Percentiles rank a stretch among this genome's conserved stretches.
These are phyloP conservation scores for Tineola bisselliella DNA, from an alignment of 2,888 invertebrate genomes.

Conservation along the genomic window DNA sequence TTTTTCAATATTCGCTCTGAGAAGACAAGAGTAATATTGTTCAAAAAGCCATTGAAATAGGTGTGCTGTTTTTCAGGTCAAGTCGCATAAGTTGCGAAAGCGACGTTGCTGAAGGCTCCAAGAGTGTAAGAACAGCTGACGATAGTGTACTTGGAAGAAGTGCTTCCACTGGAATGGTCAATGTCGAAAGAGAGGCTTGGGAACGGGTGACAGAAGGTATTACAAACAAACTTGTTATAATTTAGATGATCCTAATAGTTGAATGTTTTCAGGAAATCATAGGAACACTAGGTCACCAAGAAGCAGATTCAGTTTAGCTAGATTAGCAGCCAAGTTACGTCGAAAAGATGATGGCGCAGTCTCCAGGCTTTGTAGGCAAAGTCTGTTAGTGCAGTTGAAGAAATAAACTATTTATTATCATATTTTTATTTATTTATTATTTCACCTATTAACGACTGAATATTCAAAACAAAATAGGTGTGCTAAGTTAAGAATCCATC, in stretches of 20 bases:
- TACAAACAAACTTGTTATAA: too few species aligned
- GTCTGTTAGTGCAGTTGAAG: conserved; percentile 70
- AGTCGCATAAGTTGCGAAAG: conserved; percentile 74
- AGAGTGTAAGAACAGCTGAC: conserved; percentile 26
- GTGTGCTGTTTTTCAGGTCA: conserved; percentile 29
- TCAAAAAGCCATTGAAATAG: too few species aligned
- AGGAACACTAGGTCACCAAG: conserved; percentile 30
- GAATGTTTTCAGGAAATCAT: conserved; percentile 23
- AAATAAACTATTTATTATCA: conserved; percentile 21
- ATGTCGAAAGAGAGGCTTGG: conserved; percentile 71
- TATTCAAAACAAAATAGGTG: too few species aligned
- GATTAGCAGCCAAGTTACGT: conserved; percentile 47
- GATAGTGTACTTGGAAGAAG: conserved; percentile 72
- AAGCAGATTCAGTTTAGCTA: conserved; percentile 53
- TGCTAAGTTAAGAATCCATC: too few species aligned
- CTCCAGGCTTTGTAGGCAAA: conserved; percentile 78
- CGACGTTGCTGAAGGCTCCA: conserved; percentile 55
- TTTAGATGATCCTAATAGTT: neutral
- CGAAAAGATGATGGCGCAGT: conserved; percentile 69
- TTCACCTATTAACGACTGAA: too few species aligned
- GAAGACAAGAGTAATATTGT: too few species aligned
- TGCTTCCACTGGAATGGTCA: conserved; percentile 82
- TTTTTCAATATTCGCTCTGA: too few species aligned
- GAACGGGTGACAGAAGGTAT: conserved; percentile 62
- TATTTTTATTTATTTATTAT: too few species aligned